phyloP scores from a whole-genome alignment of 2,113 vertebrate genomes.

The Phaethornis superciliosus region DNA sequence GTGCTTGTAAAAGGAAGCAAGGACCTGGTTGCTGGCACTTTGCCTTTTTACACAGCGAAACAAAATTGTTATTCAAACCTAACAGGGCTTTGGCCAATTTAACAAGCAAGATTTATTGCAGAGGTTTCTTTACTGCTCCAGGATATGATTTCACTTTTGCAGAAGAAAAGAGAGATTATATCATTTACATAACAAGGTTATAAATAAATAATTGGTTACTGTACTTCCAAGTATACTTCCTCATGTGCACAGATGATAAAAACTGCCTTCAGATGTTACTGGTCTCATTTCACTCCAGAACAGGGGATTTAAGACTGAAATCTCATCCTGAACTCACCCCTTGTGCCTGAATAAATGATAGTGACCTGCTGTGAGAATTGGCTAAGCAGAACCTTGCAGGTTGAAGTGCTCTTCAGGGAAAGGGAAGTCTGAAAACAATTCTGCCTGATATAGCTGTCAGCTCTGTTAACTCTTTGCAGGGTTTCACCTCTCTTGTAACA shows the following conservation, averaged over 20 bases:
- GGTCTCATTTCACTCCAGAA: conserved; percentile 24
- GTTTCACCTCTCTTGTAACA: neutral
- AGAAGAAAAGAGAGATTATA: conserved; percentile 63
- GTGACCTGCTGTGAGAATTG: conserved; percentile 48
- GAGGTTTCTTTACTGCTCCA: conserved; percentile 57
- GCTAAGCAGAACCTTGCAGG: conserved; percentile 50
- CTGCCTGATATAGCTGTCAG: conserved; percentile 49
- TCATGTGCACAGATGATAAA: conserved; percentile 51
- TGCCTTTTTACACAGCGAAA: conserved; percentile 62
- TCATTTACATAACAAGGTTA: conserved; percentile 66
- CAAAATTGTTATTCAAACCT: conserved; percentile 71
- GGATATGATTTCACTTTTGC: conserved; percentile 72
- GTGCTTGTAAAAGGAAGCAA: conserved; percentile 64
- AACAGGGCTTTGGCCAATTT: conserved; percentile 67
- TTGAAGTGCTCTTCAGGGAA: conserved; percentile 53
- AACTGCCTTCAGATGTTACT: conserved; percentile 56
- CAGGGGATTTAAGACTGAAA: conserved; percentile 42
- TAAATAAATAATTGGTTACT: conserved; percentile 71
- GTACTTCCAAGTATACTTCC: conserved; percentile 51
- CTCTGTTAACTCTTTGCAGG: conserved; percentile 49
- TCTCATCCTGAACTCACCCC: conserved; percentile 37
- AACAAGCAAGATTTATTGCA: conserved; percentile 67
- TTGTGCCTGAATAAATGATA: conserved; percentile 44
- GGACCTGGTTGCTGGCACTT: conserved; percentile 44
- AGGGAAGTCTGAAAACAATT: conserved; percentile 49